These are phyloP conservation scores for Silurus lanzhouensis DNA, from an alignment of 2,797 vertebrate species.

Conservation along the genomic window DNA sequence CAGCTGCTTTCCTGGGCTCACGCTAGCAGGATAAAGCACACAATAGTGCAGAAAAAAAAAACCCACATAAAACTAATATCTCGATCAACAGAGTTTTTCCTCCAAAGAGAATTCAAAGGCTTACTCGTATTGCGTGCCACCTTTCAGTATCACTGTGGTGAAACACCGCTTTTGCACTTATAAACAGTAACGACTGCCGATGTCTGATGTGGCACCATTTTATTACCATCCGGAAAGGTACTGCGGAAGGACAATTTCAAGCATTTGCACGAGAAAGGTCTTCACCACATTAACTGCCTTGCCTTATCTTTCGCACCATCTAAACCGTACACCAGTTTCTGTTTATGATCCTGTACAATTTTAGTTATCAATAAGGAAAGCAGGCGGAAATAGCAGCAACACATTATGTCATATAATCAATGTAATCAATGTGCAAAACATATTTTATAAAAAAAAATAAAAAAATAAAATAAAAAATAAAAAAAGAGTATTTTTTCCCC, in stretches of 20 bases:
- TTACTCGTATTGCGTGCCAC: not conserved
- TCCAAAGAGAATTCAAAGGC: conserved; percentile 19
- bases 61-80: not conserved
- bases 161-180: not conserved
- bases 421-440: not conserved
- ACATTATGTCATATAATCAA: not conserved
- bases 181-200: conserved; percentile 12
- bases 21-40: conserved; percentile 21
- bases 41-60: conserved; percentile 17
- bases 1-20: conserved; percentile 18
- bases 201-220: conserved; percentile 5
- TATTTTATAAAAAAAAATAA: not conserved
- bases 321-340: not conserved
- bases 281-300: not conserved
- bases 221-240: not conserved
- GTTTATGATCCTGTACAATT: not conserved
- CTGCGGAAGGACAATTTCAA: conserved; percentile 2
- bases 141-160: conserved; percentile 8
- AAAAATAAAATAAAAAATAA: too few species aligned
- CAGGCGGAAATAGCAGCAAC: not conserved
- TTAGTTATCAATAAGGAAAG: too few species aligned
- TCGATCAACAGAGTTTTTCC: conserved; percentile 31
- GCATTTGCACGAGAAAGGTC: not conserved
- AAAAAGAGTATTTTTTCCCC: too few species aligned
- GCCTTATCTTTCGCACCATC: not conserved